Conservation (phyloP, 2,113 vertebrate species). For the Xenopus borealis region DNA sequence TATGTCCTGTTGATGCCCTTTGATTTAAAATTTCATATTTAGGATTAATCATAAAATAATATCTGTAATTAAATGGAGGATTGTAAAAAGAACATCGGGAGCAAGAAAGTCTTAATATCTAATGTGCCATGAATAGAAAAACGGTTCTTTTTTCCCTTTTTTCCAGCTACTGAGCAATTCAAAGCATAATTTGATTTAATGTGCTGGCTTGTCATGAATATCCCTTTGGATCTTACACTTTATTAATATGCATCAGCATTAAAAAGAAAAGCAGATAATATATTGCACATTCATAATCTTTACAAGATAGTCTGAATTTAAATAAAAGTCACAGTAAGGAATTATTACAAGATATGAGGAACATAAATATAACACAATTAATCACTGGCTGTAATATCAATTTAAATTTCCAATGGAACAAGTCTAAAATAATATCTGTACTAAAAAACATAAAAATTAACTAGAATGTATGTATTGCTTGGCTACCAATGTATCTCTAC, state of each 20-base stretch:
- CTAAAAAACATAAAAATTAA: neutral
- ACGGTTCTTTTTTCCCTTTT: neutral
- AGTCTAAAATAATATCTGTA: neutral
- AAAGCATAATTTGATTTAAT: conserved; percentile 11
- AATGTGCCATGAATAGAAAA: neutral
- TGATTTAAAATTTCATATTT: conserved; percentile 1
- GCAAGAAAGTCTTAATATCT: neutral
- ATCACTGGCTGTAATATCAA: conserved; percentile 6
- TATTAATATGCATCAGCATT: conserved; percentile 13
- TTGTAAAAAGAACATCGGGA: neutral
- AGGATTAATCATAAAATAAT: conserved; percentile 8
- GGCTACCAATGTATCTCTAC: neutral
- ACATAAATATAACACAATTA: conserved; percentile 8
- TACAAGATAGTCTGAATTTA: conserved; percentile 1
- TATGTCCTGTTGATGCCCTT: neutral
- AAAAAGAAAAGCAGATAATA: conserved; percentile 5
- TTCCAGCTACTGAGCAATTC: neutral
- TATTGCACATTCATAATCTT: conserved; percentile 1
- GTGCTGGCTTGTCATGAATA: conserved; percentile 17
- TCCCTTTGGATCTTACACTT: conserved; percentile 6
- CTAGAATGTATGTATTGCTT: neutral
- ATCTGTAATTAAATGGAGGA: conserved; percentile 3
- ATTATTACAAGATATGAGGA: conserved; percentile 10
- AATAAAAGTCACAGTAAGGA: neutral
- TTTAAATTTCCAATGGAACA: neutral